A percentile compares a stretch with the other conserved stretches of the same genome.
These are phyloP conservation scores for Philotrypesis tridentata DNA, from an alignment of 1,140 invertebrate genomes.

Conservation along the genomic window DNA sequence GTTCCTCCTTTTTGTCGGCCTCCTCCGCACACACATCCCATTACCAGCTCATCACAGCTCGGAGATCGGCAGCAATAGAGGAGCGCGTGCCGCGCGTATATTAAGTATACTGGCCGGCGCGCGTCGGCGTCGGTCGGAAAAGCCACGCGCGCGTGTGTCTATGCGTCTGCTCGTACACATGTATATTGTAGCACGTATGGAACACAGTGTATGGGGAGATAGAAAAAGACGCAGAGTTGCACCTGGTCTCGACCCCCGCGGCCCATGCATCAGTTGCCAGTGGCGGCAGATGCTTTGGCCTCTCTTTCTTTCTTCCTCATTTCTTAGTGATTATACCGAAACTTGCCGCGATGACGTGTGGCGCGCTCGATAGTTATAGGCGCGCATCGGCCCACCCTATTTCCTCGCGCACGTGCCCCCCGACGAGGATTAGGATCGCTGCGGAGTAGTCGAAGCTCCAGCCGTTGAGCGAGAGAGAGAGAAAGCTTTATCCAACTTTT, in stretches of 20 bases:
- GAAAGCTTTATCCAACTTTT: constrained; percentile 4
- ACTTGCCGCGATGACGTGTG: background rate
- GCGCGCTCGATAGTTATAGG: background rate
- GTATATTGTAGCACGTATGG: too few species aligned
- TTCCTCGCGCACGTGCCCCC: constrained; percentile 37
- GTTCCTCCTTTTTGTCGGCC: background rate
- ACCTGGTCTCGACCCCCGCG: constrained; percentile 67
- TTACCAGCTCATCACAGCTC: background rate
- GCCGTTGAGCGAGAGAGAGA: background rate
- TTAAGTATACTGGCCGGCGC: too few species aligned
- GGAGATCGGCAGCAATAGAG: constrained; percentile 5
- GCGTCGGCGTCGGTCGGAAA: constrained; percentile 51
- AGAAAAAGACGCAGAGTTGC: constrained; percentile 31
- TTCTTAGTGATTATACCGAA: constrained; percentile 10
- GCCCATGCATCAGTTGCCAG: constrained; percentile 40
- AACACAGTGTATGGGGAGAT: background rate
- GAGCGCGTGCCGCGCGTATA: background rate
- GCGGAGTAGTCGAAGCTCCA: background rate
- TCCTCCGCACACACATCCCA: background rate
- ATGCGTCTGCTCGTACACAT: background rate
- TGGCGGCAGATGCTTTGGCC: constrained; percentile 55
- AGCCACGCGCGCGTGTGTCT: constrained; percentile 43
- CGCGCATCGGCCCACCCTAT: background rate
- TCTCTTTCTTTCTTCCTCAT: background rate
- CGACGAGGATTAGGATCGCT: constrained; percentile 3